A percentile compares a stretch with the other conserved stretches of the same genome.
Conservation (phyloP, 1,140 invertebrate genomes). For the Drosophila pallidifrons region DNA sequence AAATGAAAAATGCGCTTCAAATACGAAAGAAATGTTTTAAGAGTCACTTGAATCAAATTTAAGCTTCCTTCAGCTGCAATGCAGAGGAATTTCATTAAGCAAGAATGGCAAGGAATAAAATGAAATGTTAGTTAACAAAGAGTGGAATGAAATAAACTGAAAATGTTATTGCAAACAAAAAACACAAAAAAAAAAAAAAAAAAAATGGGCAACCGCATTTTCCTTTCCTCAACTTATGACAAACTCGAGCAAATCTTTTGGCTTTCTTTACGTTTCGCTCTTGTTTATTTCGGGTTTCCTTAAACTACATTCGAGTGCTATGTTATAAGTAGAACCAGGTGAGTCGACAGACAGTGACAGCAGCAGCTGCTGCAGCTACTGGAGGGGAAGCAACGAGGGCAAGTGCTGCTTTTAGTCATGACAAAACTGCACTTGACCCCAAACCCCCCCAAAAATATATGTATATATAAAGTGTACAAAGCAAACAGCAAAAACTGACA, state of each 20-base stretch:
- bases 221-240: not conserved
- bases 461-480: too few species aligned
- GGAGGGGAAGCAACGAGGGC: constrained; percentile 14
- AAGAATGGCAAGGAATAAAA: not conserved
- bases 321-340: constrained; percentile 8
- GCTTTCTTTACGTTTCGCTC: not conserved
- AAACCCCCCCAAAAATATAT: constrained; percentile 9
- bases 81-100: not conserved
- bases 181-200: not conserved
- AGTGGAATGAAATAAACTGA: not conserved
- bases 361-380: constrained; percentile 1
- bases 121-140: constrained; percentile 5
- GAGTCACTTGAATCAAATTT: not conserved
- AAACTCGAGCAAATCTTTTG: not conserved
- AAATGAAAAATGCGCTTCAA: not conserved
- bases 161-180: not conserved
- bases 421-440: constrained; percentile 14
- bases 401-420: constrained; percentile 16
- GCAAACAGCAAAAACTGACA: constrained; percentile 17
- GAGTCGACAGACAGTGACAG: constrained; percentile 9
- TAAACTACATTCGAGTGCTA: constrained; percentile 19
- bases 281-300: constrained; percentile 6
- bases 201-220: not conserved
- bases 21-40: not conserved
- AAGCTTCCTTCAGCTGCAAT: not conserved